Evolutionary conservation across 1,140 invertebrate genomes (phyloP).

Genomic region (Ephestia elutella): DNA sequence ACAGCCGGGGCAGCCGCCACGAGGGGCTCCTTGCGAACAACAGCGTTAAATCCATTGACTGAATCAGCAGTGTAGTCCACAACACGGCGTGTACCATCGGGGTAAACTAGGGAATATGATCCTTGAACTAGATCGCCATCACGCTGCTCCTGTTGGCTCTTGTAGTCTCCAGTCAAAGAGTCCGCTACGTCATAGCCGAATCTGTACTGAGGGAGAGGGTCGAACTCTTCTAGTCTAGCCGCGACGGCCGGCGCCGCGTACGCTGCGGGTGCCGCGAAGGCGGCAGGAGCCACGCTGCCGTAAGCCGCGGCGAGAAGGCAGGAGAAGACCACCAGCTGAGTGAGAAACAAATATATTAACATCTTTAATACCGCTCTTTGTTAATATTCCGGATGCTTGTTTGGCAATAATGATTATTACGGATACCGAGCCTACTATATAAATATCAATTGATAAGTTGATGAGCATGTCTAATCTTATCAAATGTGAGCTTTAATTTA

Average conservation of each 20-base stretch:
- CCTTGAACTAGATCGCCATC: constrained; percentile 78
- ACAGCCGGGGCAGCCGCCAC: constrained; percentile 54
- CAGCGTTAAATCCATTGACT: constrained; percentile 78
- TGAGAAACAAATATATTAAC: constrained; percentile 23
- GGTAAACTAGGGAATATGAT: constrained; percentile 75
- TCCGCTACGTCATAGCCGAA: constrained; percentile 78
- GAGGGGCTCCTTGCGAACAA: constrained; percentile 69
- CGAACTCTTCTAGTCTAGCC: constrained; percentile 73
- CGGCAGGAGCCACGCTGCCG: constrained; percentile 49
- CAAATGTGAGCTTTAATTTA: too few species aligned
- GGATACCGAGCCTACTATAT: background rate
- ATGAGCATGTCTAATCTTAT: too few species aligned
- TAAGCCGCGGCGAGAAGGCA: constrained; percentile 49
- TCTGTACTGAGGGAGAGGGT: constrained; percentile 76
- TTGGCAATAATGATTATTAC: background rate
- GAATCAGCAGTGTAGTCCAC: constrained; percentile 76
- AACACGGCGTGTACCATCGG: constrained; percentile 75
- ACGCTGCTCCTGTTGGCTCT: constrained; percentile 77
- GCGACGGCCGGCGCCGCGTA: constrained; percentile 53
- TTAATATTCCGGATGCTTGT: background rate
- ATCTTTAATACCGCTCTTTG: background rate
- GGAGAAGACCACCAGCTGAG: constrained; percentile 57
- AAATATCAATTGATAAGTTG: too few species aligned
- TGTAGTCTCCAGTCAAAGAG: constrained; percentile 77
- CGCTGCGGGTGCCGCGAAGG: constrained; percentile 48